Evolutionary conservation across 1,140 invertebrate genomes (phyloP).

Genomic region (Pseudomyrmex dendroicus): DNA sequence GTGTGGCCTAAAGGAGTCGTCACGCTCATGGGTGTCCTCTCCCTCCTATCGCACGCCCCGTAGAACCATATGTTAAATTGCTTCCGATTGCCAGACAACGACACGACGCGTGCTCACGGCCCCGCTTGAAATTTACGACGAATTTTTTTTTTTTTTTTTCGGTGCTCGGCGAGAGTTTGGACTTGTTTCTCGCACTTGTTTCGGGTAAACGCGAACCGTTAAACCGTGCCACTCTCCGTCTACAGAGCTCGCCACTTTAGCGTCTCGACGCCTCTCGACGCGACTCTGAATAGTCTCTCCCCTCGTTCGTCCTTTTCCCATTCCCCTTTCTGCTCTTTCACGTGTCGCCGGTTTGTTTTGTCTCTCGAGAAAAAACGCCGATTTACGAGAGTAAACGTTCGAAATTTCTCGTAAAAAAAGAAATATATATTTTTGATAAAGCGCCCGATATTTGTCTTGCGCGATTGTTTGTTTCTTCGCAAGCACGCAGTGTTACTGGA

Average conservation of each 20-base stretch:
- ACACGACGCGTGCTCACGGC: slow-evolving; percentile 61
- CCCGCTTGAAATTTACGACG: slow-evolving; percentile 63
- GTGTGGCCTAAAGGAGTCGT: slow-evolving; percentile 38
- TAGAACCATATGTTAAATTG: slow-evolving; percentile 70
- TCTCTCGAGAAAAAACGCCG: slow-evolving; percentile 47
- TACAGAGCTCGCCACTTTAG: slow-evolving; percentile 54
- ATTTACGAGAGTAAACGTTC: slow-evolving; percentile 52
- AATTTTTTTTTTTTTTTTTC: slow-evolving; percentile 37
- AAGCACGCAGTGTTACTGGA: neutral
- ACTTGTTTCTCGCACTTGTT: slow-evolving; percentile 57
- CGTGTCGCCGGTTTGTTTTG: slow-evolving; percentile 65
- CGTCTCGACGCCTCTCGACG: slow-evolving; percentile 55
- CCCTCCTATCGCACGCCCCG: slow-evolving; percentile 8
- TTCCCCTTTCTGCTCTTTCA: neutral
- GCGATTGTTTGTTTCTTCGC: slow-evolving; percentile 22
- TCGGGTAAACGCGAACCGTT: slow-evolving; percentile 51
- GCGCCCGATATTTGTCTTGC: slow-evolving; percentile 55
- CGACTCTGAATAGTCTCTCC: slow-evolving; percentile 35
- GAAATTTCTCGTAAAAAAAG: slow-evolving; percentile 52
- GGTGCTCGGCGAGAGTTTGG: neutral
- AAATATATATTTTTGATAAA: slow-evolving; percentile 52
- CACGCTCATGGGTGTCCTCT: slow-evolving; percentile 30
- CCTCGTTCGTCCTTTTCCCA: slow-evolving; percentile 5
- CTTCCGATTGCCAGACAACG: slow-evolving; percentile 67
- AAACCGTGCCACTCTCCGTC: slow-evolving; percentile 48